Evolutionary conservation across 2,113 vertebrate genomes (phyloP).

Genomic region (Thamnaconus septentrionalis): DNA sequence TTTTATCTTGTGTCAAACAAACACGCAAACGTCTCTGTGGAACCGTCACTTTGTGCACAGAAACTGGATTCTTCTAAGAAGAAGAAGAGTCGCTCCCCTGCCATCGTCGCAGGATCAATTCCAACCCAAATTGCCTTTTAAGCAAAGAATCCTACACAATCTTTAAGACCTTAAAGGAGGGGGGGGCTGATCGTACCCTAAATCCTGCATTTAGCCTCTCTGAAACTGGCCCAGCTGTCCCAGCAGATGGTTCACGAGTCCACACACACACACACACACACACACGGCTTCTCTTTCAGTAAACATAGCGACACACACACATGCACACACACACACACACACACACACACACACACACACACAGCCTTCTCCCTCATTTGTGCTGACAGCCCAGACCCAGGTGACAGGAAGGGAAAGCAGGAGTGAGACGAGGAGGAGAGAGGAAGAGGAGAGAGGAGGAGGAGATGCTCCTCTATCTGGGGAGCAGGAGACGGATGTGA

Average conservation of each 20-base stretch:
- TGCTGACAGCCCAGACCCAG: constrained; percentile 37
- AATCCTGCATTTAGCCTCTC: constrained; percentile 47
- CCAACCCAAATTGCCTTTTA: constrained; percentile 39
- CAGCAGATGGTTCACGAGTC: constrained; percentile 66
- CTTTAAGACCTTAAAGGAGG: constrained; percentile 24
- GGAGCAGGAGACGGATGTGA: constrained; percentile 32
- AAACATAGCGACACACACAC: constrained; percentile 29
- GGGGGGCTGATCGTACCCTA: constrained; percentile 44
- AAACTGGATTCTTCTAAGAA: background rate
- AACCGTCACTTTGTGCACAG: background rate
- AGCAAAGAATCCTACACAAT: constrained; percentile 38
- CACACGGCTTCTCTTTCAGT: background rate
- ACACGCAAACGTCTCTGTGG: background rate
- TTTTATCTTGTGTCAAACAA: background rate
- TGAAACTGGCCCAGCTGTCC: constrained; percentile 63
- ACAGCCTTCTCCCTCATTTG: constrained; percentile 11
- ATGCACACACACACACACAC: constrained; percentile 7
- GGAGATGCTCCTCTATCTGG: background rate
- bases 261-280: constrained; percentile 17
- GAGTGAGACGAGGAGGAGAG: constrained; percentile 22
- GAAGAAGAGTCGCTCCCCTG: background rate
- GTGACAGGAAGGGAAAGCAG: constrained; percentile 47
- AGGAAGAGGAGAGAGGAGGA: constrained; percentile 15
- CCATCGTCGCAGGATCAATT: constrained; percentile 5
- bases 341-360: no score